phyloP scores from a whole-genome alignment of 1,140 invertebrate genomes.

The Tachypleus tridentatus region DNA sequence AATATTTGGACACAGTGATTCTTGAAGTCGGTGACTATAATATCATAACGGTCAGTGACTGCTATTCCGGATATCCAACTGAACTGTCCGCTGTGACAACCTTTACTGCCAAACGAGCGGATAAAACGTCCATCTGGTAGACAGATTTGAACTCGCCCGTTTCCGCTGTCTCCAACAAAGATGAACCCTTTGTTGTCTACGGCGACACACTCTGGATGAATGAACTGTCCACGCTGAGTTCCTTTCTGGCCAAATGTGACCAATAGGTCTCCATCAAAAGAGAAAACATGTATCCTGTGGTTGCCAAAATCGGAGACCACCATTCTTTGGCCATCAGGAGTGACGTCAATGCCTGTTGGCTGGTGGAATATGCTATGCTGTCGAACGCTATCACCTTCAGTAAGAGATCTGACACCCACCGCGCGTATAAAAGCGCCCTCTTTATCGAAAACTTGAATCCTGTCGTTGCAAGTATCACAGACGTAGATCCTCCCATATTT shows the following conservation, averaged over 20 bases:
- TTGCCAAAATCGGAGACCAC: constrained; percentile 50
- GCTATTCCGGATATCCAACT: constrained; percentile 56
- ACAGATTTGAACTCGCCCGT: constrained; percentile 61
- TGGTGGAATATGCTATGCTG: constrained; percentile 44
- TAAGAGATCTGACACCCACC: constrained; percentile 33
- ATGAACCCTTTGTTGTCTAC: constrained; percentile 57
- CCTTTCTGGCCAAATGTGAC: constrained; percentile 29
- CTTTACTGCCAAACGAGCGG: constrained; percentile 48
- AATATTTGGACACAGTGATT: constrained; percentile 56
- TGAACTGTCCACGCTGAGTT: constrained; percentile 47
- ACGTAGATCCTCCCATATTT: constrained; percentile 51
- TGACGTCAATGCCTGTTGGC: constrained; percentile 52
- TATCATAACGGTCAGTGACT: constrained; percentile 47
- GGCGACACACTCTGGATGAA: constrained; percentile 51
- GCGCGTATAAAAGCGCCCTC: constrained; percentile 38
- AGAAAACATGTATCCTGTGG: constrained; percentile 44
- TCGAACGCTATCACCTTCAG: constrained; percentile 8
- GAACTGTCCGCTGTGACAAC: constrained; percentile 47
- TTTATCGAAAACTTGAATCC: constrained; percentile 36
- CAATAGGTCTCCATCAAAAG: not conserved
- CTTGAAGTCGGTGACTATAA: constrained; percentile 55
- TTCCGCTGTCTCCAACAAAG: constrained; percentile 61
- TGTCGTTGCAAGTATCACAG: constrained; percentile 61
- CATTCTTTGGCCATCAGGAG: constrained; percentile 31
- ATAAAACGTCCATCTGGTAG: constrained; percentile 47